Evolutionary conservation across 2,113 vertebrate genomes (phyloP), one percentile per base, ranked within the genome.

Genomic region (Ammodytes marinus): DNA sequence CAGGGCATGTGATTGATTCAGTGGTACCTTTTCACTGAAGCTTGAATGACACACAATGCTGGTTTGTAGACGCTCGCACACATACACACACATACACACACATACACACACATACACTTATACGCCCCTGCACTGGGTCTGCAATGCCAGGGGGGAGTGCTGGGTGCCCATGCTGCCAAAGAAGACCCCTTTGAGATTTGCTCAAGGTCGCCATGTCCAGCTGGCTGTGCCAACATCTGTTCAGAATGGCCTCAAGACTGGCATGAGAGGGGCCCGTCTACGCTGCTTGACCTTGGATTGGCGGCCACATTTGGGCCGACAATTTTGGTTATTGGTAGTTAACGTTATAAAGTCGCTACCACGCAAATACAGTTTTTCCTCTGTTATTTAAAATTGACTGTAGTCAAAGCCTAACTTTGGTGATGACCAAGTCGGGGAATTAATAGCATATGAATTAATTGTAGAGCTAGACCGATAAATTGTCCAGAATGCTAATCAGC

Each of bases 1-100:
- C 91, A 86, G 91, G 90, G 88, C 92, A 91, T 91, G 92, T 93
- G 93, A 94, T 94, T 94, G 93, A 93, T 94, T 94, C 91, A 88
- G 89, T 90, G 91, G 78, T 92, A 91, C 86, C 91, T 91, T 93
- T 92, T 90, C 89, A 92, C 89, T 93, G 90, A 92, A 94, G 92
- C 93, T 94, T 94, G 93, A 93, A 94, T 93, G 93, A 93, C 93
- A 93, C 92, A 92, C 92, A 93, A 87, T 86, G 85, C 92, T 85
- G 87, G 64, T 80, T 81, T 77, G 80, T 77, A 78, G 82, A 91
- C 58, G 35, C 39, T 19, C 4, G 1, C 27, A 6, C 63, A 8
- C 55, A 47, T 77, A 54, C 67, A 80, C 49, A 57, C 59, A 66
- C 77, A 50, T 75, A 75, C 37, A 46, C 67, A 40, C 67, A 50